Conservation (phyloP, 2,797 vertebrate species). For the Xenentodon cancila region DNA sequence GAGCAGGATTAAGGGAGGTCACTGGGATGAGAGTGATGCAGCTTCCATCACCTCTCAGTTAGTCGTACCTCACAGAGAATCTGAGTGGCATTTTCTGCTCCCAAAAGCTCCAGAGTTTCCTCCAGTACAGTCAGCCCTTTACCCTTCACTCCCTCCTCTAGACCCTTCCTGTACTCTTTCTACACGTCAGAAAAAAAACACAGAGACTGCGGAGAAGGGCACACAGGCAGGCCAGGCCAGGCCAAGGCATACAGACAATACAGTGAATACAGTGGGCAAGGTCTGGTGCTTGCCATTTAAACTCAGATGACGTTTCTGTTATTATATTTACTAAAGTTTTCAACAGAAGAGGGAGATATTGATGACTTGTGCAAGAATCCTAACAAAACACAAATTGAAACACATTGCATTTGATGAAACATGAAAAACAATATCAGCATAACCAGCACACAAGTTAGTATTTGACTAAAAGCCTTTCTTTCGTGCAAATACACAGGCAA, state of each 20-base stretch:
- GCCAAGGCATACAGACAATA: constrained; percentile 56
- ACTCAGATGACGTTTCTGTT: constrained; percentile 54
- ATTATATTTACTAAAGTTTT: not conserved
- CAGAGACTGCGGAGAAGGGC: constrained; percentile 76
- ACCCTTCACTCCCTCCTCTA: constrained; percentile 97
- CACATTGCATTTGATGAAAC: constrained; percentile 37
- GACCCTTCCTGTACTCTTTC: constrained; percentile 98
- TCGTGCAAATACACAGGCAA: constrained; percentile 43
- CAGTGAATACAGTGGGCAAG: too few species aligned
- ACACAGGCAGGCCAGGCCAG: constrained; percentile 70
- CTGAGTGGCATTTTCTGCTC: constrained; percentile 96
- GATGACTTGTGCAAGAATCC: constrained; percentile 70
- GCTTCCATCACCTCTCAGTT: constrained; percentile 41
- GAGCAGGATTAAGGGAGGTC: constrained; percentile 39
- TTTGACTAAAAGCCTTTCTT: constrained; percentile 25
- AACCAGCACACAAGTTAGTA: constrained; percentile 12
- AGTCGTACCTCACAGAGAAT: constrained; percentile 94
- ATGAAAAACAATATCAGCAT: constrained; percentile 11
- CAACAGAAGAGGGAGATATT: constrained; percentile 33
- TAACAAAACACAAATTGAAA: constrained; percentile 49
- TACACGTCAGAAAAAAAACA: constrained; percentile 81
- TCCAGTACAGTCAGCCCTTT: constrained; percentile 93
- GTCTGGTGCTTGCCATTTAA: constrained; percentile 16
- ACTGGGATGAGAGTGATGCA: constrained; percentile 34
- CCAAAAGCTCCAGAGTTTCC: constrained; percentile 96